Evolutionary conservation across 2,113 vertebrate species (phyloP).

Genomic region (Columbina picui): DNA sequence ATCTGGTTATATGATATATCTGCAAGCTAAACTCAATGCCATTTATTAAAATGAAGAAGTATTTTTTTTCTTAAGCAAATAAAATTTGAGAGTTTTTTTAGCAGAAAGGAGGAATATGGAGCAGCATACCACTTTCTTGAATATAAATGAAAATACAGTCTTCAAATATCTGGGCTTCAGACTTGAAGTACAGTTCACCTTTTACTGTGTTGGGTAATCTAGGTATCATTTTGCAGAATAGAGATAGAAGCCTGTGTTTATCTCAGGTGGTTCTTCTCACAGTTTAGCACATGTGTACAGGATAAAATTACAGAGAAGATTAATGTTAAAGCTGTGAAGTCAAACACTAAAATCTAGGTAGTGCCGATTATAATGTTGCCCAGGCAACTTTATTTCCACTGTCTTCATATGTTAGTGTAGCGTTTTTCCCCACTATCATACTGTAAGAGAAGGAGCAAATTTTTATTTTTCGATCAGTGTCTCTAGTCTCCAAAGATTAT

Average conservation of each 20-base stretch:
- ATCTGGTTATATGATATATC: neutral
- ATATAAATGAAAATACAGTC: neutral
- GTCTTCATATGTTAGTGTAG: neutral
- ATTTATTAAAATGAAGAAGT: neutral
- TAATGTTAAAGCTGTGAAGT: neutral
- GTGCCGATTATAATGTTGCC: neutral
- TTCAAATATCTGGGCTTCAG: neutral
- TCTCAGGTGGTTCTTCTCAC: neutral
- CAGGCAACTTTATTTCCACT: slow-evolving; percentile 19
- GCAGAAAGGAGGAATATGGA: neutral
- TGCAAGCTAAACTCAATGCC: neutral
- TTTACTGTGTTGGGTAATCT: neutral
- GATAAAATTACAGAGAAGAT: neutral
- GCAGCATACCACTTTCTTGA: neutral
- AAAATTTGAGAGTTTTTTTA: neutral
- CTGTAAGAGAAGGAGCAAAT: neutral
- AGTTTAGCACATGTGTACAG: neutral
- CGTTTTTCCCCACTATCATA: neutral
- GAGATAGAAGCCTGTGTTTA: neutral
- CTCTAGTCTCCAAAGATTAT: neutral
- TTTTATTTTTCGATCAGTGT: neutral
- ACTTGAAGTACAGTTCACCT: neutral
- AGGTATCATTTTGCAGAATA: neutral
- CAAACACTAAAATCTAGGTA: neutral
- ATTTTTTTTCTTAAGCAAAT: neutral